A percentile compares a stretch with the other conserved stretches of the same genome.
Evolutionary conservation across 2,113 vertebrate species (phyloP).

Genomic region (Caranx ignobilis): DNA sequence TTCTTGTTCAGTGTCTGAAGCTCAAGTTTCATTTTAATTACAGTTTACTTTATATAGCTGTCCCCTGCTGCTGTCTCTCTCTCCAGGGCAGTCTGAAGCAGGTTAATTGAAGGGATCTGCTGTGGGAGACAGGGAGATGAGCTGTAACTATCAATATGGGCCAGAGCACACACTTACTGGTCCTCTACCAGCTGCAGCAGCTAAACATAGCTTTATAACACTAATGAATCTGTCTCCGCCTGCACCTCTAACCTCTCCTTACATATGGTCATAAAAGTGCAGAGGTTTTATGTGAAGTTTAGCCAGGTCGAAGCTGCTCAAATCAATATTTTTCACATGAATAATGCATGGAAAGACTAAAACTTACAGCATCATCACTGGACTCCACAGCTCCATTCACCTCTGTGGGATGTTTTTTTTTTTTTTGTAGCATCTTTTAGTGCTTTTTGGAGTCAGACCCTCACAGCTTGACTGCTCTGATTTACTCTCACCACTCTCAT

Average conservation of each 20-base stretch:
- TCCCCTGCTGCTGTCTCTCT: conserved; percentile 9
- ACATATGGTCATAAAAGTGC: no score
- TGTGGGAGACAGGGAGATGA: conserved; percentile 58
- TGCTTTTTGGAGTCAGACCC: neutral
- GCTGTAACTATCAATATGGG: conserved; percentile 57
- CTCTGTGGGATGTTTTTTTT: neutral
- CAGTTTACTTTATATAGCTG: conserved; percentile 45
- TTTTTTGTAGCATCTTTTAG: neutral
- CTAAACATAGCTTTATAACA: conserved; percentile 45
- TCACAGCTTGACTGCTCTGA: neutral
- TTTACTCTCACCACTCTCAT: neutral
- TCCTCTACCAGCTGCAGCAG: conserved; percentile 19
- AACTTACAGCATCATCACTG: neutral
- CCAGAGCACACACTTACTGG: conserved; percentile 40
- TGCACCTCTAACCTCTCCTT: conserved; percentile 1
- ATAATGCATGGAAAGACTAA: neutral
- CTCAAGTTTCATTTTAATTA: conserved; percentile 60
- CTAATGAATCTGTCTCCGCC: conserved; percentile 45
- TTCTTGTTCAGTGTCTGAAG: conserved; percentile 18
- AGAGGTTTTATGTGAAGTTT: neutral
- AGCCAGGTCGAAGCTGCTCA: neutral
- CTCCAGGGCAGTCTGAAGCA: conserved; percentile 22
- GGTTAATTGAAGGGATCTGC: conserved; percentile 77
- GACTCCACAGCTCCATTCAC: neutral
- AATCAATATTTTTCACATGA: neutral